phyloP scores from a whole-genome alignment of 2,888 invertebrate genomes.

The Lasioglossum calceatum region DNA sequence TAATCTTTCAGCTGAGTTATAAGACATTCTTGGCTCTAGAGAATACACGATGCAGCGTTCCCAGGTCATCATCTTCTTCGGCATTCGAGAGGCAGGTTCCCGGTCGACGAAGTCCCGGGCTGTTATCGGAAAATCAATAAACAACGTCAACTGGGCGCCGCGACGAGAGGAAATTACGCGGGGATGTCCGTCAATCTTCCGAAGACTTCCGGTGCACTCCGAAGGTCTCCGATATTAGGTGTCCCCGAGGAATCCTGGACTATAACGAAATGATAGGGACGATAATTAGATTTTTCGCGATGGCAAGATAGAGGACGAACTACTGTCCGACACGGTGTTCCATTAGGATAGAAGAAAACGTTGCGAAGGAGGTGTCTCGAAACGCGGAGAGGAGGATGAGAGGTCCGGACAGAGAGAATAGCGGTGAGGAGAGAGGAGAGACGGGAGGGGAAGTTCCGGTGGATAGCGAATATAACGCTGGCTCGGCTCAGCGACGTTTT shows the following conservation, averaged over 20 bases:
- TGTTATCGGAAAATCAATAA: slow-evolving; percentile 16
- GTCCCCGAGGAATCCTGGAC: background rate
- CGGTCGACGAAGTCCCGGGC: background rate
- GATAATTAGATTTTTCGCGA: slow-evolving; percentile 10
- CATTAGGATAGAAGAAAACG: background rate
- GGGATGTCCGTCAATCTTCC: background rate
- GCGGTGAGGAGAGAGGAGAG: background rate
- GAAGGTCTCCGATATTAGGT: background rate
- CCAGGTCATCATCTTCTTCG: background rate
- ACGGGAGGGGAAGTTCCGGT: slow-evolving; percentile 56
- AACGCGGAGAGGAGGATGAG: slow-evolving; percentile 8
- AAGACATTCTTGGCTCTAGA: background rate
- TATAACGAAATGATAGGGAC: slow-evolving; percentile 19
- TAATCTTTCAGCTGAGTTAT: too few species aligned
- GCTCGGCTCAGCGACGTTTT: slow-evolving; percentile 74
- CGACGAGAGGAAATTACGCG: background rate
- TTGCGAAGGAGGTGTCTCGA: slow-evolving; percentile 16
- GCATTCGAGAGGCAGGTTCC: background rate
- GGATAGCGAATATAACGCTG: slow-evolving; percentile 65
- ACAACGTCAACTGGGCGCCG: background rate
- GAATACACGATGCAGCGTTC: background rate
- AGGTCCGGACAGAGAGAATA: background rate
- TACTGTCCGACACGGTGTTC: background rate
- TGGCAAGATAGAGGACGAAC: background rate
- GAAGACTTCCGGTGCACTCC: background rate